Base-by-base conservation (phyloP, 1,140 invertebrate genomes). In the Brachionus asplanchnoidis region DNA sequence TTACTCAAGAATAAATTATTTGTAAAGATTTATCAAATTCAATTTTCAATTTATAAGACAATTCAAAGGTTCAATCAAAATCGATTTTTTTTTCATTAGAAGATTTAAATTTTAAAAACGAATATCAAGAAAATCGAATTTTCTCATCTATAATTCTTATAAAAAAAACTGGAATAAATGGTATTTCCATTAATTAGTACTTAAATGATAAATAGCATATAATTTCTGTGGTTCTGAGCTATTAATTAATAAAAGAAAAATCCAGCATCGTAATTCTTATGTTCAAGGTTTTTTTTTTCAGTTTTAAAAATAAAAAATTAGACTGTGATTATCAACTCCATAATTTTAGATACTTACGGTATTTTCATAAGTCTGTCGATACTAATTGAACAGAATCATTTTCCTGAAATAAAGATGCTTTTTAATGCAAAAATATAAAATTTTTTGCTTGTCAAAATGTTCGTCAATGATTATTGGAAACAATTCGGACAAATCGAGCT, bases 391-490 rank as follows among this genome's bases (percentile, higher is more conserved):
- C 8, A 23, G 17, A 20, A 26, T 26, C 20, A 3, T 20, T 68
- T 68, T 5, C 11, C 8, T n/a, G 17, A 40, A 68, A 32, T n/a
- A 36, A 68, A 68, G 14, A 36, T 23, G 17, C 5, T 68, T 68
- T 17, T 68, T 28, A 7, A n/a, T 32, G 32, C 4, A 32, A 68
- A 68, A 68, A 7, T 68, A 36, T 14, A 68, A 28, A 36, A 68
- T n/a, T 26, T 53, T 0, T 20, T 20, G 2, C 12, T 1, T 7
- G 32, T 36, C 28, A 80, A 80, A 32, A 82, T 82, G 53, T 82
- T 12, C 42, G 36, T 82, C 36, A 82, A 44, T 68, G 53, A 82
- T 42, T 82, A 82, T 26, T 82, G 79, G 79, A 82, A 60, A 26
- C 50, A 82, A 28, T 82, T 82, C 65, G 53, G 42, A 6, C 20